Evolutionary conservation across 2,797 vertebrate genomes (phyloP), one percentile per base, ranked within the genome.

Genomic region (Sebastes melanostomus): DNA sequence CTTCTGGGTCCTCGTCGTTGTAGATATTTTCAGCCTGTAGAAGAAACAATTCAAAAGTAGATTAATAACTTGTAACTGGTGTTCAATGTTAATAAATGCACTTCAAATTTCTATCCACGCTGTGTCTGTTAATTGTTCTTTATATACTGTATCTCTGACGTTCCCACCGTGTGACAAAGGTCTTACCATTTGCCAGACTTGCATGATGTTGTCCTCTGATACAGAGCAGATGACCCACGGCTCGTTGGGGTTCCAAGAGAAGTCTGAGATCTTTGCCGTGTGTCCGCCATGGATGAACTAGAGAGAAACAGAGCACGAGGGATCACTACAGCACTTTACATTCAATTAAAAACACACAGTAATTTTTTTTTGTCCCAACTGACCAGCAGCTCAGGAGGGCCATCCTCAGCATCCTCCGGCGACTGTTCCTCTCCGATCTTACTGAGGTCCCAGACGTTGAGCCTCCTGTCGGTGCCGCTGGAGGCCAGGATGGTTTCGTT

Each of bases 351-450:
- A 42, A 22, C 32, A 50, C 4, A 6, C 9, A 38, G 5, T 14
- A 1, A n/a, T 0, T 38, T 38, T 13, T 16, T 68, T 24, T 5
- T 46, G n/a, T 27, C 6, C 46, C 11, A 83, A 88, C 97, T 93
- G 80, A 98, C 98, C 97, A 99, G 82, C 75, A 99, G 95, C 90
- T 99, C 98, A 30, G 98, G 98, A 85, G 98, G 98, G 0, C 98
- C 98, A 61, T 99, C 98, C 89, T 99, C 98, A 81, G 98, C 98
- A 92, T 99, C 98, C 82, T 99, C 98, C 5, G 98, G 97, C 2
- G 98, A 99, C 68, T 99, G 98, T 55, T 99, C 98, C 86, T 99
- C 98, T 89, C 98, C 98, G 66, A 99, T 99, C 97, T 99, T 99
- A 95, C 98, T 99, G 91, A 99, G 96, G 92, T 99, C 98, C 98